These are phyloP conservation scores for Trichogramma dendrolimi DNA, from an alignment of 2,888 invertebrate genomes.

Conservation along the genomic window DNA sequence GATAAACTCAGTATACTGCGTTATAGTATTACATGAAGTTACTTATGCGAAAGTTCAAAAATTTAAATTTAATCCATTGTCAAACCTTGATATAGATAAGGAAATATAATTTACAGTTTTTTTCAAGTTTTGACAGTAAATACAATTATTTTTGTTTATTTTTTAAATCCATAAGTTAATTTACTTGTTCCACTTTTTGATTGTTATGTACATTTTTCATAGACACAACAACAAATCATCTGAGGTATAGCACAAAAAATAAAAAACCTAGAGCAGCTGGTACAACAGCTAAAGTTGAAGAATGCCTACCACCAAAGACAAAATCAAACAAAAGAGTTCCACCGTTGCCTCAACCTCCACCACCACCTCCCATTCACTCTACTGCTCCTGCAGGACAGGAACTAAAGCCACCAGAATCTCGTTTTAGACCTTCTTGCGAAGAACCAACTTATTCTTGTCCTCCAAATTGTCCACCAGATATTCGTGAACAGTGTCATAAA, in stretches of 20 bases:
- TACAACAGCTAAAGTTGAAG: slow-evolving; percentile 23
- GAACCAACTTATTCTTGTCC: slow-evolving; percentile 37
- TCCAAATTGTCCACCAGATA: slow-evolving; percentile 37
- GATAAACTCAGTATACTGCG: too few species aligned
- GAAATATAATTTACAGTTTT: neutral
- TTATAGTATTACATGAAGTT: too few species aligned
- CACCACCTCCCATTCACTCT: slow-evolving; percentile 42
- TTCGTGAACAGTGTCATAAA: slow-evolving; percentile 19
- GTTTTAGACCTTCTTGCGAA: slow-evolving; percentile 34
- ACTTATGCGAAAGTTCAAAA: neutral
- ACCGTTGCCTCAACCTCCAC: slow-evolving; percentile 19
- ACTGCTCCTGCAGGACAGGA: slow-evolving; percentile 34
- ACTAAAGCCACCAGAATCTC: slow-evolving; percentile 25
- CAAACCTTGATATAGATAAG: neutral
- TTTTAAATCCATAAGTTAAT: neutral
- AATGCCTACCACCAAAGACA: slow-evolving; percentile 17
- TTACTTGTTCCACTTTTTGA: neutral
- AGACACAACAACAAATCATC: slow-evolving; percentile 30
- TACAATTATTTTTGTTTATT: neutral
- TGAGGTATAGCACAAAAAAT: slow-evolving; percentile 35
- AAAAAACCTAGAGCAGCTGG: slow-evolving; percentile 19
- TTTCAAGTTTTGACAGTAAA: neutral
- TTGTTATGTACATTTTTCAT: slow-evolving; percentile 30
- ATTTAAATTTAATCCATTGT: neutral
- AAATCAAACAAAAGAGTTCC: slow-evolving; percentile 17